Conservation (phyloP, 1,140 invertebrate species). For the Rhyzopertha dominica region DNA sequence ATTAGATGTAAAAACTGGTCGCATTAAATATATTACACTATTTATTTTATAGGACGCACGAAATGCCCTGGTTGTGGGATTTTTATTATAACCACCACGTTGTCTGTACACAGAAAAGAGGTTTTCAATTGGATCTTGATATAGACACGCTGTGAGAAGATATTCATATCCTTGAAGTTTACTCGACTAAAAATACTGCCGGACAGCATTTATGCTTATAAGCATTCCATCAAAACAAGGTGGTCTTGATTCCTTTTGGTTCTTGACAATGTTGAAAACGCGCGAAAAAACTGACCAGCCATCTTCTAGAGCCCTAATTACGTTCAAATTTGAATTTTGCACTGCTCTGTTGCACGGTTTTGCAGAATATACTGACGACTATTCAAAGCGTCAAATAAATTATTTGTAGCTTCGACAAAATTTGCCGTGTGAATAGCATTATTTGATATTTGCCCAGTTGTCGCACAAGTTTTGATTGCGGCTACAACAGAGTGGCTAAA, state of each 20-base stretch:
- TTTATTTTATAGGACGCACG: too few relatives aligned
- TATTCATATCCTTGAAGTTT: too few relatives aligned
- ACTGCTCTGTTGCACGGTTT: slow-evolving; percentile 18
- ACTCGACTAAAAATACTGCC: too few relatives aligned
- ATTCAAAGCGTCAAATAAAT: slow-evolving; percentile 31
- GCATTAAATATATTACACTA: too few relatives aligned
- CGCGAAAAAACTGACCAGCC: neutral
- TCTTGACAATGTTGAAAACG: slow-evolving; percentile 4
- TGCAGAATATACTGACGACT: slow-evolving; percentile 12
- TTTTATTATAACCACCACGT: too few relatives aligned
- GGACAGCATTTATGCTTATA: slow-evolving; percentile 21
- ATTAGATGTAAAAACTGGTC: too few relatives aligned
- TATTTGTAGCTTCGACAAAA: slow-evolving; percentile 24
- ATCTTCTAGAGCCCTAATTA: neutral
- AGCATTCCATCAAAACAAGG: slow-evolving; percentile 18
- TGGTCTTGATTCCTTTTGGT: slow-evolving; percentile 9
- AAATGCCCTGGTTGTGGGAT: too few relatives aligned
- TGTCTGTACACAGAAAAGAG: too few relatives aligned
- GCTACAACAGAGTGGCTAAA: slow-evolving; percentile 28
- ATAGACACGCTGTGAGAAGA: too few relatives aligned
- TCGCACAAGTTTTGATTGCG: slow-evolving; percentile 24
- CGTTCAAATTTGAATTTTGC: neutral
- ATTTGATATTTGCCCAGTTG: slow-evolving; percentile 21
- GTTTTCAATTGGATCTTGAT: too few relatives aligned
- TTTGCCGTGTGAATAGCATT: slow-evolving; percentile 19